These are phyloP conservation scores for Todus mexicanus DNA, from an alignment of 2,797 vertebrate genomes.

Conservation along the genomic window DNA sequence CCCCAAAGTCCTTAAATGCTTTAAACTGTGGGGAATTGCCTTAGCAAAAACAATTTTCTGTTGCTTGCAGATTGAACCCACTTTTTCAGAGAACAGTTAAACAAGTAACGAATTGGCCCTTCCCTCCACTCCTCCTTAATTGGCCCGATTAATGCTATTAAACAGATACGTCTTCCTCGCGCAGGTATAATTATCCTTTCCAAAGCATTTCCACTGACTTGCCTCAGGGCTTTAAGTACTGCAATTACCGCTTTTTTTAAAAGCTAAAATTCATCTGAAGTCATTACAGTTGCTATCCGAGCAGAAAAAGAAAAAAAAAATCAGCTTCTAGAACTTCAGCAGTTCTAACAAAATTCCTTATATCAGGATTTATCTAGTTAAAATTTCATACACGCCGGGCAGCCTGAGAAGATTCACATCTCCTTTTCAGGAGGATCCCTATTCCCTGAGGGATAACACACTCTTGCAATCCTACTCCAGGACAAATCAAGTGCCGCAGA, in stretches of 20 bases:
- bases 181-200: constrained; percentile 64
- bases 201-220: constrained; percentile 56
- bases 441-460: neutral
- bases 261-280: constrained; percentile 54
- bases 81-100: constrained; percentile 28
- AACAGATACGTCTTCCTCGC: constrained; percentile 2
- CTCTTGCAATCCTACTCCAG: constrained; percentile 3
- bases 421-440: constrained; percentile 16
- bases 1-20: neutral
- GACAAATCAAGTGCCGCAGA: neutral
- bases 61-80: neutral
- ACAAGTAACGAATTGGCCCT: constrained; percentile 17
- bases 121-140: constrained; percentile 33
- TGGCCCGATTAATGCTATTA: constrained; percentile 55
- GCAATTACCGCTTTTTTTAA: constrained; percentile 38
- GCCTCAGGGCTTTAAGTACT: constrained; percentile 39
- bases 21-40: neutral
- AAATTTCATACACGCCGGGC: neutral
- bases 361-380: neutral
- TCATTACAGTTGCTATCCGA: constrained; percentile 14
- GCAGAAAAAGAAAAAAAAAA: neutral
- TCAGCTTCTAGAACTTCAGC: neutral
- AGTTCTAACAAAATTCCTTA: neutral
- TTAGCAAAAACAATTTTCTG: neutral
- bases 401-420: constrained; percentile 11